A percentile compares a stretch with the other conserved stretches of the same genome.
Evolutionary conservation across 53 echinoderm and acorn worm species (phyloP).

Genomic region (Apostichopus leukothele): DNA sequence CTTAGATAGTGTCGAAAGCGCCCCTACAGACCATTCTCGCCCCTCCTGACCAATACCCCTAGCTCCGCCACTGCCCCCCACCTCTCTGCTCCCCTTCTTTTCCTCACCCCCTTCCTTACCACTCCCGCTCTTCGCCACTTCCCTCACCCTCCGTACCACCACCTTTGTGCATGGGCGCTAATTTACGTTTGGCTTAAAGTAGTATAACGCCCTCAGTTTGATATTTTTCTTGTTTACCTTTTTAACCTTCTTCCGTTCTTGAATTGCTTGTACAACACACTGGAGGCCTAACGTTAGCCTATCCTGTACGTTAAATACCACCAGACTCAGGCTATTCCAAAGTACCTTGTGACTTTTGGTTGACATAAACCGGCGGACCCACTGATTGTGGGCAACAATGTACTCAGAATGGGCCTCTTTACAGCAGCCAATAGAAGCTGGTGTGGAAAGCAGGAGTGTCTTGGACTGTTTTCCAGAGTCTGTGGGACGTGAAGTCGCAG

Average conservation of each 20-base stretch:
- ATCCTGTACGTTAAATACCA: too few species aligned
- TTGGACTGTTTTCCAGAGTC: conserved; percentile 79
- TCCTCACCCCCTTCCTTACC: background rate
- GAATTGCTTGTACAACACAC: too few species aligned
- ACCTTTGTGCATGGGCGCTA: too few species aligned
- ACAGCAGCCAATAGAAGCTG: conserved; percentile 78
- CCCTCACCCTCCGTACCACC: background rate
- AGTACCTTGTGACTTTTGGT: background rate
- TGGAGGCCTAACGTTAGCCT: too few species aligned
- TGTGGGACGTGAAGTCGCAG: conserved; percentile 90
- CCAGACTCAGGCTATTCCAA: too few species aligned
- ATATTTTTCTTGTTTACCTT: too few species aligned
- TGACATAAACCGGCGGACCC: background rate
- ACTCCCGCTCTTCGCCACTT: background rate
- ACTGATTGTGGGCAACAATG: conserved; percentile 47
- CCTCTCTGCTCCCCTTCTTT: background rate
- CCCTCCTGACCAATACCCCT: background rate
- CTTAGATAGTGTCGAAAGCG: too few species aligned
- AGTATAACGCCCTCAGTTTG: too few species aligned
- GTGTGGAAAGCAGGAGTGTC: conserved; percentile 84
- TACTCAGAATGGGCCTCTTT: conserved; percentile 98
- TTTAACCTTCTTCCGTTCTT: too few species aligned
- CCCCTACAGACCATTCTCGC: too few species aligned
- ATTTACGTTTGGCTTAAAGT: too few species aligned
- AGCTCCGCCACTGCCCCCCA: background rate